A percentile compares a stretch with the other conserved stretches of the same genome.
Evolutionary conservation across 2,888 invertebrate species (phyloP).

Genomic region (Bruchidius siliquastri): DNA sequence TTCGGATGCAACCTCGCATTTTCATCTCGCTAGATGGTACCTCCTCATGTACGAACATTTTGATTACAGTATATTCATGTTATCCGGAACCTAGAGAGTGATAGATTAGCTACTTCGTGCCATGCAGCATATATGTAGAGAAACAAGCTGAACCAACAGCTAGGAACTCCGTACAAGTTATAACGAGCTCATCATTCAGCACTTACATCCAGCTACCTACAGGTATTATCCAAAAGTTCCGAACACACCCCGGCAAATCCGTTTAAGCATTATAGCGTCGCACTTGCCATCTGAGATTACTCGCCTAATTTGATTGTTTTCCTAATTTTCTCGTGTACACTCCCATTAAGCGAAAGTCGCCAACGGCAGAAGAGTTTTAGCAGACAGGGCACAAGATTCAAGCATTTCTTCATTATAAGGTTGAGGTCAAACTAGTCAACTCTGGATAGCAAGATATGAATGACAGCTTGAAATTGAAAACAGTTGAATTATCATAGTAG

Average conservation of each 20-base stretch:
- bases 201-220: not conserved
- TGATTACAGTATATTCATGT: too few relatives aligned
- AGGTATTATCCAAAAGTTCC: not conserved
- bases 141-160: not conserved
- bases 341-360: not conserved
- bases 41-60: too few relatives aligned
- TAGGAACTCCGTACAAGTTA: not conserved
- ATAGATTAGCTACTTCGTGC: not conserved
- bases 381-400: not conserved
- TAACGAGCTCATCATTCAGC: not conserved
- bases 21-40: too few relatives aligned
- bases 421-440: too few relatives aligned
- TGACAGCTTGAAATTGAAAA: too few relatives aligned
- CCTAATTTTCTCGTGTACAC: not conserved
- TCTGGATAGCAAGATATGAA: too few relatives aligned
- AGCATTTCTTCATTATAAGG: too few relatives aligned
- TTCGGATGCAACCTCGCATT: too few relatives aligned
- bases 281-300: not conserved
- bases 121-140: not conserved
- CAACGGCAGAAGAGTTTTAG: not conserved
- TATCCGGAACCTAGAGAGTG: not conserved
- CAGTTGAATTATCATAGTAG: too few relatives aligned
- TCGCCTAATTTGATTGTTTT: not conserved
- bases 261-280: not conserved
- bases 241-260: not conserved